phyloP scores from a whole-genome alignment of 2,797 vertebrate species.

The Ambastaia sidthimunki region DNA sequence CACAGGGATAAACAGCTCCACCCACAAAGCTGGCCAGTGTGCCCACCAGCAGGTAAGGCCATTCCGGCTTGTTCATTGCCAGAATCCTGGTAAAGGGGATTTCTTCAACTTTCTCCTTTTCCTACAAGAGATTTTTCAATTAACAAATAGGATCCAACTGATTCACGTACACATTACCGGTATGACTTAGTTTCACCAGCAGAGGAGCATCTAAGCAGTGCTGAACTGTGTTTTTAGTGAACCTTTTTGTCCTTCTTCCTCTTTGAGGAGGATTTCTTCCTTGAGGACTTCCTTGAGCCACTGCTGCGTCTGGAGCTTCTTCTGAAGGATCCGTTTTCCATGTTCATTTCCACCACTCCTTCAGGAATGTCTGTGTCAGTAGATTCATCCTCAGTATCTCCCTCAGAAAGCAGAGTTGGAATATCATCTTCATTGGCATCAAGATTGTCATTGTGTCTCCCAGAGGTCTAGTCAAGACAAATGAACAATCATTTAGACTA shows the following conservation, averaged over 20 bases:
- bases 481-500: background rate
- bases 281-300: conserved; percentile 21
- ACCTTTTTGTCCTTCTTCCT: conserved; percentile 58
- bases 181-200: background rate
- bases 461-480: conserved; percentile 42
- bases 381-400: conserved; percentile 32
- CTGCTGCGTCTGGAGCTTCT: conserved; percentile 42
- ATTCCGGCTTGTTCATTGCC: conserved; percentile 73
- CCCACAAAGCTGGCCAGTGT: conserved; percentile 70
- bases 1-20: conserved; percentile 70
- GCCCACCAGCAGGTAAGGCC: conserved; percentile 70
- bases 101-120: conserved; percentile 65
- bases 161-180: background rate
- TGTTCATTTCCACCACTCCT: conserved; percentile 17
- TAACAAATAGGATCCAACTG: background rate
- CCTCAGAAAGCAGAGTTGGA: conserved; percentile 25
- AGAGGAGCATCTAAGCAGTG: too few relatives aligned
- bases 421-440: conserved; percentile 40
- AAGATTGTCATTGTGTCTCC: conserved; percentile 4
- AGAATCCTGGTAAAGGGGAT: conserved; percentile 72
- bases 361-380: conserved; percentile 46
- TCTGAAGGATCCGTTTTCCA: conserved; percentile 27
- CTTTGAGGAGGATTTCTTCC: background rate
- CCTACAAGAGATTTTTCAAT: conserved; percentile 35
- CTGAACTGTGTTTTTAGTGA: background rate